A percentile compares a stretch with the other conserved stretches of the same genome.
Evolutionary conservation across 2,888 invertebrate genomes (phyloP).

Genomic region (Temnothorax rugatulus): DNA sequence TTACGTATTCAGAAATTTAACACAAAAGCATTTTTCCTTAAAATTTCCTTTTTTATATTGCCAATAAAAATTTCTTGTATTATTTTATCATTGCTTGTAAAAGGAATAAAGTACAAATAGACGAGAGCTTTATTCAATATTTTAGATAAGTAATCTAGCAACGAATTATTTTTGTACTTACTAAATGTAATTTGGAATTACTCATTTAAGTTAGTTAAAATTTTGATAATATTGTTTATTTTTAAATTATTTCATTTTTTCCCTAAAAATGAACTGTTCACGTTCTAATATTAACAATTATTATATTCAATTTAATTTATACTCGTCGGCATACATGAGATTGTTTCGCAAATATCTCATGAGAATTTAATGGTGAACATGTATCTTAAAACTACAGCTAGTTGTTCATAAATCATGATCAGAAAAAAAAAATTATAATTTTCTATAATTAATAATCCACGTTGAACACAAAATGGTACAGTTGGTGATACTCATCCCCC

Average conservation of each 20-base stretch:
- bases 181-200: constrained; percentile 4
- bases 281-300: constrained; percentile 24
- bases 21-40: neutral
- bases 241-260: neutral
- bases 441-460: constrained; percentile 39
- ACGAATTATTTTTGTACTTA: neutral
- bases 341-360: neutral
- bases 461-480: constrained; percentile 73
- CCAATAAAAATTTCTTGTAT: constrained; percentile 1
- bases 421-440: constrained; percentile 47
- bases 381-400: constrained; percentile 50
- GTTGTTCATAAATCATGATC: constrained; percentile 16
- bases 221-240: neutral
- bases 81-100: constrained; percentile 22
- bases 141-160: constrained; percentile 3
- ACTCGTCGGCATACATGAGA: neutral
- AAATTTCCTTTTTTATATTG: neutral
- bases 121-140: neutral
- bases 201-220: constrained; percentile 7
- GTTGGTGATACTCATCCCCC: constrained; percentile 67
- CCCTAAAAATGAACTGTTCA: constrained; percentile 10
- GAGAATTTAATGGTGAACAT: constrained; percentile 12
- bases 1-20: constrained; percentile 4
- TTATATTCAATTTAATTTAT: constrained; percentile 14
- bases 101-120: neutral